These are phyloP conservation scores for Tillus elongatus DNA, from an alignment of 2,888 invertebrate genomes.

Conservation along the genomic window DNA sequence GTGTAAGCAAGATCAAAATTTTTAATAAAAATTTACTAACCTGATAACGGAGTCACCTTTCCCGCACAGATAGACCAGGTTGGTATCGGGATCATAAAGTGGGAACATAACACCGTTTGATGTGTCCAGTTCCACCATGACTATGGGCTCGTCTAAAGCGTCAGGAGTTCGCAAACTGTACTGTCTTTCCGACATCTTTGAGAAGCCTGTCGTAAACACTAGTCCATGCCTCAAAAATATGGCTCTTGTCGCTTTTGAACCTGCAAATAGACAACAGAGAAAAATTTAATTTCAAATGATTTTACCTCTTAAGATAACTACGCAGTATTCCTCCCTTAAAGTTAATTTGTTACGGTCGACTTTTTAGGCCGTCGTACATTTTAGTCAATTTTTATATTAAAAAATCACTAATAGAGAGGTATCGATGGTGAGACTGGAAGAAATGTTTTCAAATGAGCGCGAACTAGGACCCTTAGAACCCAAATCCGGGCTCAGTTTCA, in stretches of 20 bases:
- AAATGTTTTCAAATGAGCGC: too few relatives aligned
- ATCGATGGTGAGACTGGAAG: too few relatives aligned
- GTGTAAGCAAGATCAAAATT: too few relatives aligned
- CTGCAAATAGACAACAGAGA: constrained; percentile 23
- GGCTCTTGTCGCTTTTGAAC: constrained; percentile 84
- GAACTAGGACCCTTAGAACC: too few relatives aligned
- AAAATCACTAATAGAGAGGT: too few relatives aligned
- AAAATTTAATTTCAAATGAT: constrained; percentile 1
- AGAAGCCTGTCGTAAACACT: constrained; percentile 91
- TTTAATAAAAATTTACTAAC: constrained; percentile 41
- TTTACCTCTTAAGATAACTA: too few relatives aligned
- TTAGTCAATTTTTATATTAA: too few relatives aligned
- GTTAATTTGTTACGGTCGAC: too few relatives aligned
- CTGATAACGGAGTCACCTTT: constrained; percentile 97
- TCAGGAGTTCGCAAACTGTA: constrained; percentile 91
- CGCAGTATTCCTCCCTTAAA: too few relatives aligned
- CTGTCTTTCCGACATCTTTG: constrained; percentile 95
- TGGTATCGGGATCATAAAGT: constrained; percentile 91
- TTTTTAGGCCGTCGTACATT: too few relatives aligned
- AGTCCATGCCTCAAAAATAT: constrained; percentile 85
- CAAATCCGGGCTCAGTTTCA: too few relatives aligned
- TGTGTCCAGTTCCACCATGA: constrained; percentile 87
- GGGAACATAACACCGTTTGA: constrained; percentile 97
- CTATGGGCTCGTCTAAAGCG: constrained; percentile 77
- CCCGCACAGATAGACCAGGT: constrained; percentile 88